Evolutionary conservation across 2,113 vertebrate species (phyloP).

Genomic region (Heterotis niloticus): DNA sequence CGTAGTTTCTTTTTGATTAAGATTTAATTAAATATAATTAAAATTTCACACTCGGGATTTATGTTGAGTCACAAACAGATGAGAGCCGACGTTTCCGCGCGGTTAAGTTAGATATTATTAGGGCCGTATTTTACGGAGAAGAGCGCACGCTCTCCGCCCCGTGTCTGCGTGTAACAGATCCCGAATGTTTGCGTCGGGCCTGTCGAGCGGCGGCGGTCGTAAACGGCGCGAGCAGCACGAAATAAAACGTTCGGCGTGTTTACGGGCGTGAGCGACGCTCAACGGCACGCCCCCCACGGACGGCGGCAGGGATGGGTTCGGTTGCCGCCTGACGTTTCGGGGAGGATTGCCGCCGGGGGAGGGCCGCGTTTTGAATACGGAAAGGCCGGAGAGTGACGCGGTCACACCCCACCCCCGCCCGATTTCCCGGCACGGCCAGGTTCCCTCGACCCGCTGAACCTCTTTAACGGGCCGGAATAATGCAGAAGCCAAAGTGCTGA

Average conservation of each 20-base stretch:
- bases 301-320: no score
- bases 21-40: slow-evolving; percentile 2
- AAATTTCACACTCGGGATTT: neutral
- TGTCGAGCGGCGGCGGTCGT: no score
- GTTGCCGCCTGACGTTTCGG: neutral
- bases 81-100: no score
- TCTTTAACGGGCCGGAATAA: slow-evolving; percentile 59
- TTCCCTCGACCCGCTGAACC: neutral
- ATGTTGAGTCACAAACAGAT: no score
- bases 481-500: slow-evolving; percentile 56
- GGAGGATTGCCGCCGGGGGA: neutral
- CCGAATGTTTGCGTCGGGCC: no score
- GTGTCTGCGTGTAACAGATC: no score
- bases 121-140: no score
- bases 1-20: neutral
- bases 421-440: slow-evolving; percentile 58
- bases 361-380: slow-evolving; percentile 46
- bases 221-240: no score
- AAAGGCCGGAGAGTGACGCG: slow-evolving; percentile 45
- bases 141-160: no score
- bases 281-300: no score
- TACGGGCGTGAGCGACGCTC: neutral
- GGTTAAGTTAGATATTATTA: no score
- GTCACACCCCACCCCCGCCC: slow-evolving; percentile 31
- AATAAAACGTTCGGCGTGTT: no score